A percentile compares a stretch with the other conserved stretches of the same genome.
phyloP scores from a whole-genome alignment of 1,140 invertebrate species.

The Galleria mellonella region DNA sequence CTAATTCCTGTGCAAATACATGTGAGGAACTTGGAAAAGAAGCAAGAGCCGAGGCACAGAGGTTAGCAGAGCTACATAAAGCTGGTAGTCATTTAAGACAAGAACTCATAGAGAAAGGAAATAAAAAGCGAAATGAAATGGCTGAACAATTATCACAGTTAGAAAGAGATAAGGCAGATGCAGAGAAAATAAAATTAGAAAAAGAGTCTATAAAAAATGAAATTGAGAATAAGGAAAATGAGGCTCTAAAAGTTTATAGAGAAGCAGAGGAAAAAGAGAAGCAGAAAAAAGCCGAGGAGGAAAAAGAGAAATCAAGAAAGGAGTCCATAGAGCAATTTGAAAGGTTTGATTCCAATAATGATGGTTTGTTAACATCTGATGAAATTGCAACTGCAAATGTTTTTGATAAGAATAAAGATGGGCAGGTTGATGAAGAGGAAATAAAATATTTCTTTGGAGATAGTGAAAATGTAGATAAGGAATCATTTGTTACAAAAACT shows the following conservation, averaged over 20 bases:
- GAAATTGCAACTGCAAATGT: conserved; percentile 86
- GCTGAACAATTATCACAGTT: conserved; percentile 81
- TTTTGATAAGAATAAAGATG: conserved; percentile 94
- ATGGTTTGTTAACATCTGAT: conserved; percentile 82
- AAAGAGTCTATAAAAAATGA: conserved; percentile 83
- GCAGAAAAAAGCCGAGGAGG: conserved; percentile 76
- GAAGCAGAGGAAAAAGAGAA: conserved; percentile 80
- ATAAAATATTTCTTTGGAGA: conserved; percentile 88
- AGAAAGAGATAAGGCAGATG: conserved; percentile 82
- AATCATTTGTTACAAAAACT: conserved; percentile 81
- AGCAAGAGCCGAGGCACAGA: conserved; percentile 84
- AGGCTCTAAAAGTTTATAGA: conserved; percentile 85
- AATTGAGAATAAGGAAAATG: conserved; percentile 83
- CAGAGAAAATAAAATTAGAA: conserved; percentile 81
- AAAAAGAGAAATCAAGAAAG: conserved; percentile 73
- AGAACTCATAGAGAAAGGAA: conserved; percentile 86
- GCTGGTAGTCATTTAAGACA: conserved; percentile 85
- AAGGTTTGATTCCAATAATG: conserved; percentile 84
- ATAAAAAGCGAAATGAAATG: conserved; percentile 83
- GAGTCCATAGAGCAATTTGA: conserved; percentile 84
- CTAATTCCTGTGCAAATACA: conserved; percentile 82
- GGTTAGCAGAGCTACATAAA: conserved; percentile 81
- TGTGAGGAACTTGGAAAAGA: conserved; percentile 88
- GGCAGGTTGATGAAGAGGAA: conserved; percentile 87
- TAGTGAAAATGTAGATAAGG: conserved; percentile 79